These are phyloP conservation scores for Acanthis flammea DNA, from an alignment of 2,797 vertebrate species.

Conservation along the genomic window DNA sequence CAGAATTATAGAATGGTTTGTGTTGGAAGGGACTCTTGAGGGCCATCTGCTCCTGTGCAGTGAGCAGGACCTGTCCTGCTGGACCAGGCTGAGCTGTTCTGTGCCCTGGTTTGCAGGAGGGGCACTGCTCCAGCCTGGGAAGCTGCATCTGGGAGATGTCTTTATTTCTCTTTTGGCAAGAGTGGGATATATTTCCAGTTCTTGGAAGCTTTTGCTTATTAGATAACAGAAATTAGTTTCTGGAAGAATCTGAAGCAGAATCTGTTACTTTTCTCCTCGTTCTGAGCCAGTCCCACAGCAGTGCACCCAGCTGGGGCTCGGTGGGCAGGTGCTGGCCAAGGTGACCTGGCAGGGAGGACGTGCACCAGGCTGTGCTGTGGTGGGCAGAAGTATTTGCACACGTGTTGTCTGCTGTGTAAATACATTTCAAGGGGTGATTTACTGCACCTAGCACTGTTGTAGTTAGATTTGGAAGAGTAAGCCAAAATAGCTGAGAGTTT, in stretches of 20 bases:
- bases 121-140: not conserved
- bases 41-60: not conserved
- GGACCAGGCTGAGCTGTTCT: rapidly evolving
- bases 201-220: not conserved
- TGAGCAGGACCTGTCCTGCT: not conserved
- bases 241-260: not conserved
- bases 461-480: not conserved
- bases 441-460: not conserved
- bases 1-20: rapidly evolving
- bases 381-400: not conserved
- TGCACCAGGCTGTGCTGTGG: not conserved
- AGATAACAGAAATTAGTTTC: not conserved
- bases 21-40: not conserved
- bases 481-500: constrained; percentile 8
- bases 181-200: not conserved
- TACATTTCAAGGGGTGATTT: constrained; percentile 11
- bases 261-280: not conserved
- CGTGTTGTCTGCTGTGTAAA: not conserved
- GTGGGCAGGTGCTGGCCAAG: not conserved
- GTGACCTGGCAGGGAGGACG: not conserved
- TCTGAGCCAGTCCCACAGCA: not conserved
- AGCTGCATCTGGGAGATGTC: not conserved
- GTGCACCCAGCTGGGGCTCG: not conserved
- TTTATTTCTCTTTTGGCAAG: not conserved
- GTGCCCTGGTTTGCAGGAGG: not conserved